These are phyloP conservation scores for Pyralis farinalis DNA, from an alignment of 2,888 invertebrate species.

Conservation along the genomic window DNA sequence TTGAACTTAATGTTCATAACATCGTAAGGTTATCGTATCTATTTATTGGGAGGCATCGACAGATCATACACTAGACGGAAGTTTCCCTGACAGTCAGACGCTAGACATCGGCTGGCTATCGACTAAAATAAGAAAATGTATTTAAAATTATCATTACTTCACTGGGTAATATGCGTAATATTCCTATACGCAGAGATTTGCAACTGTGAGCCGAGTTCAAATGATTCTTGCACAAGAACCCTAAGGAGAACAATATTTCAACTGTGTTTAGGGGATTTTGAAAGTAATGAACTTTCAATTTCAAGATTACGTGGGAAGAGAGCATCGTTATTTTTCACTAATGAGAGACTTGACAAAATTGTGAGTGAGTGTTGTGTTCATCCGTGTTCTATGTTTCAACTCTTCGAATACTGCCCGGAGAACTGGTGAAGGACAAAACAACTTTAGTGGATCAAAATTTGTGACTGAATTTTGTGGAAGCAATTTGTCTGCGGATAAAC, in stretches of 20 bases:
- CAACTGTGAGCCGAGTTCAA: slow-evolving; percentile 25
- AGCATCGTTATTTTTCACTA: slow-evolving; percentile 38
- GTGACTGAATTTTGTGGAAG: slow-evolving; percentile 15
- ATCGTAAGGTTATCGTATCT: slow-evolving; percentile 65
- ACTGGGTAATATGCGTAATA: slow-evolving; percentile 36
- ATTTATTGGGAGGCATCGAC: slow-evolving; percentile 59
- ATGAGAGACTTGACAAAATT: slow-evolving; percentile 43
- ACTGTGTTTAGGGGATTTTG: slow-evolving; percentile 46
- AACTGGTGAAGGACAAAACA: slow-evolving; percentile 44
- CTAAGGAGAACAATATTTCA: slow-evolving; percentile 43
- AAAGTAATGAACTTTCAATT: slow-evolving; percentile 18
- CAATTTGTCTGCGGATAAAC: neutral
- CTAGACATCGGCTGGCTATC: slow-evolving; percentile 31
- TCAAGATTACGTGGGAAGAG: slow-evolving; percentile 45
- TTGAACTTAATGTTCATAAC: slow-evolving; percentile 69
- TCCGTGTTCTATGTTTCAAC: slow-evolving; percentile 51
- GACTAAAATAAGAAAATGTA: slow-evolving; percentile 40
- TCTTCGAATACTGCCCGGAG: slow-evolving; percentile 64
- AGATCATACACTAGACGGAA: slow-evolving; percentile 58
- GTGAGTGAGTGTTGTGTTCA: slow-evolving; percentile 55
- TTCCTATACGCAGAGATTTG: slow-evolving; percentile 37
- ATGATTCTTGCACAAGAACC: slow-evolving; percentile 46
- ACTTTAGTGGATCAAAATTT: slow-evolving; percentile 10
- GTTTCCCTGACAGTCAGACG: slow-evolving; percentile 41
- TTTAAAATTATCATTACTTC: slow-evolving; percentile 15